Evolutionary conservation across 1,140 invertebrate species (phyloP).

Genomic region (Pseudobourletiella spinata): DNA sequence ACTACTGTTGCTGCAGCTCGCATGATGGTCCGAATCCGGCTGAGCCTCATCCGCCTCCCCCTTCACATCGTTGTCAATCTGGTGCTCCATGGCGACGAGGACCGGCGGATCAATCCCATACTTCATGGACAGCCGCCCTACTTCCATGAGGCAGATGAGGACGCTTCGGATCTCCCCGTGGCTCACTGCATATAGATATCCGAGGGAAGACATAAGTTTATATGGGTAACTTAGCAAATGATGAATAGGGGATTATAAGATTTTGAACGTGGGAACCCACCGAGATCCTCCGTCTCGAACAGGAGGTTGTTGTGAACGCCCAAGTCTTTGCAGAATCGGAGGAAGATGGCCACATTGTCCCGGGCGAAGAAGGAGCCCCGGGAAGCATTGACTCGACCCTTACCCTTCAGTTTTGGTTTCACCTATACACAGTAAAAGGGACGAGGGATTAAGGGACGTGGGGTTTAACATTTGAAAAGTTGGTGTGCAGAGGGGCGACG

Average conservation of each 20-base stretch:
- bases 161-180: slow-evolving; percentile 73
- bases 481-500: too few species aligned
- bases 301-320: slow-evolving; percentile 80
- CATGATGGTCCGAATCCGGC: slow-evolving; percentile 1
- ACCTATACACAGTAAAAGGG: slow-evolving; percentile 14
- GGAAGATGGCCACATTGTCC: slow-evolving; percentile 89
- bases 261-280: too few species aligned
- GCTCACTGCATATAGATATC: slow-evolving; percentile 51
- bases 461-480: too few species aligned
- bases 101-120: slow-evolving; percentile 73
- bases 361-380: slow-evolving; percentile 70
- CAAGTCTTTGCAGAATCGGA: slow-evolving; percentile 74
- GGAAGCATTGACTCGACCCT: slow-evolving; percentile 23
- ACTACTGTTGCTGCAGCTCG: not conserved
- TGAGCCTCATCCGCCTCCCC: not conserved
- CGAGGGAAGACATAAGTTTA: too few species aligned
- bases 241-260: too few species aligned
- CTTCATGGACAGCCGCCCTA: slow-evolving; percentile 64
- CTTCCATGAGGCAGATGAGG: slow-evolving; percentile 77
- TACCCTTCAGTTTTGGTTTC: slow-evolving; percentile 22
- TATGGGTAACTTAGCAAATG: too few species aligned
- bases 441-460: not conserved
- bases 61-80: slow-evolving; percentile 62
- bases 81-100: slow-evolving; percentile 78
- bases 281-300: slow-evolving; percentile 87